phyloP scores from a whole-genome alignment of 64 coral and sea anemone genomes.

The Montipora sp. region DNA sequence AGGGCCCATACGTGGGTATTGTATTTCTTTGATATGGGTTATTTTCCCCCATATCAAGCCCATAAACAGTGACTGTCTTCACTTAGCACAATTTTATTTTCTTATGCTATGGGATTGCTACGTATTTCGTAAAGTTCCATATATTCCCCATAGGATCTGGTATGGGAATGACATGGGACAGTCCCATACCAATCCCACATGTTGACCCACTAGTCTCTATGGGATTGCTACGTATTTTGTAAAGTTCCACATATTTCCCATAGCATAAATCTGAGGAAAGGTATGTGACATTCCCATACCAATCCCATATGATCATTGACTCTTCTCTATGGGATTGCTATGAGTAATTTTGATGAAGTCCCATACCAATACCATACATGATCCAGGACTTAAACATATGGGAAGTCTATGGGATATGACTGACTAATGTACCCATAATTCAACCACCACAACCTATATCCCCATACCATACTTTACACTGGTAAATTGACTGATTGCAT shows the following conservation, averaged over 20 bases:
- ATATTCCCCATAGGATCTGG: constrained; percentile 23
- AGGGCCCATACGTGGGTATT: no score
- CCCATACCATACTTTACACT: no score
- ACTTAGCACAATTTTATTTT: no score
- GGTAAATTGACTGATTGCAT: no score
- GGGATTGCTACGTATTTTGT: constrained; percentile 47
- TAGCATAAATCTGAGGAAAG: neutral
- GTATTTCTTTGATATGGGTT: no score
- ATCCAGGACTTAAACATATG: constrained; percentile 12
- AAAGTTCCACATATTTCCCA: constrained; percentile 36
- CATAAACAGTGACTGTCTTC: no score
- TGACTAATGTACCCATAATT: no score
- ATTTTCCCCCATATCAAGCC: no score
- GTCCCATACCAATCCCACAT: constrained; percentile 49
- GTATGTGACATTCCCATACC: constrained; percentile 30
- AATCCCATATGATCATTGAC: constrained; percentile 10
- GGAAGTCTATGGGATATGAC: neutral
- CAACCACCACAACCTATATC: no score
- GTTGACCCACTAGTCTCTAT: constrained; percentile 23
- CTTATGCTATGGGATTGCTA: constrained; percentile 14
- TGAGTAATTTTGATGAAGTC: constrained; percentile 41
- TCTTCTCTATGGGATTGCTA: constrained; percentile 58
- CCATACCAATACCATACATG: constrained; percentile 39
- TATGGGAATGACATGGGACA: constrained; percentile 33
- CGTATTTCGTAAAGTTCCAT: constrained; percentile 35